Evolutionary conservation across 2,113 vertebrate species (phyloP).

Genomic region (Serilophus lunatus): DNA sequence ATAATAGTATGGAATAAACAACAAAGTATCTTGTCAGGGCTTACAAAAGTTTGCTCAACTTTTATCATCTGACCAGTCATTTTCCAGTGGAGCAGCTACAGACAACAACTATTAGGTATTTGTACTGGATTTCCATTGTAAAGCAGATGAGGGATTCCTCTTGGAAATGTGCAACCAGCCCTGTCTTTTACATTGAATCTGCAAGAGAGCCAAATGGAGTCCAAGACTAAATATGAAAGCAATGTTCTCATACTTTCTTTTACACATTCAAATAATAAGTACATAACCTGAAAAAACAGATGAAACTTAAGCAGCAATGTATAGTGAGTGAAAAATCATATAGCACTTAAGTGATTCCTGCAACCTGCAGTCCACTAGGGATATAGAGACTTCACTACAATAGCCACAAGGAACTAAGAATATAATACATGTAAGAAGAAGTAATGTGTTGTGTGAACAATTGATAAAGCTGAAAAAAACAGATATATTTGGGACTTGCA

Average conservation of each 20-base stretch:
- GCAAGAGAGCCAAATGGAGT: not conserved
- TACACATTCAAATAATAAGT: not conserved
- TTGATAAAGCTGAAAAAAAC: not conserved
- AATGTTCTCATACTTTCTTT: not conserved
- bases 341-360: not conserved
- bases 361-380: not conserved
- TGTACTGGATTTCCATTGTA: not conserved
- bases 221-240: not conserved
- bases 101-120: not conserved
- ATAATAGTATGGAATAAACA: not conserved
- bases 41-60: not conserved
- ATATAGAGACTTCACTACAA: not conserved
- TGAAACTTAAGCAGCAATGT: not conserved
- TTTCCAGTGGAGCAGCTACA: not conserved
- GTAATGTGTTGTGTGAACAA: not conserved
- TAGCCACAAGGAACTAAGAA: not conserved
- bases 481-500: not conserved
- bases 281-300: not conserved
- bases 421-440: not conserved
- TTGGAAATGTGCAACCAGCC: not conserved
- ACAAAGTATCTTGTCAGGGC: not conserved
- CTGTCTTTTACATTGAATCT: not conserved
- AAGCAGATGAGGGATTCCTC: not conserved
- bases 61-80: not conserved
- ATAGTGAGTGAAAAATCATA: not conserved